Evolutionary conservation across 2,888 invertebrate genomes (phyloP).

Genomic region (Sicus ferrugineus): DNA sequence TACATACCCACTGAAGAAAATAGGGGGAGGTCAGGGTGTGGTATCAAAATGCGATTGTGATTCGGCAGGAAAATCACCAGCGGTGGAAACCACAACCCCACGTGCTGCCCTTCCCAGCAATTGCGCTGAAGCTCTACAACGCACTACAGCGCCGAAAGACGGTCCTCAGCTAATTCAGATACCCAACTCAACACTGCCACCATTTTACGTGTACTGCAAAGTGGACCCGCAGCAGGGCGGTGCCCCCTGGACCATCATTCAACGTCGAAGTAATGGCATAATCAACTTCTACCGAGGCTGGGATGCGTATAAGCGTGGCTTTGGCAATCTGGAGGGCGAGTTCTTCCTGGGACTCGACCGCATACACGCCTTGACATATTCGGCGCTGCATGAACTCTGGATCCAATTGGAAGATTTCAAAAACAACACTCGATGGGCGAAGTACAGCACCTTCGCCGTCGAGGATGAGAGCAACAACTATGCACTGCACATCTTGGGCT

Average conservation of each 20-base stretch:
- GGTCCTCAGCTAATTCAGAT: too few relatives aligned
- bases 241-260: not conserved
- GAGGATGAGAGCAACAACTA: not conserved
- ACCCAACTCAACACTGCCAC: too few relatives aligned
- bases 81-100: too few relatives aligned
- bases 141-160: too few relatives aligned
- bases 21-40: too few relatives aligned
- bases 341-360: not conserved
- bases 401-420: not conserved
- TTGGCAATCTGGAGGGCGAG: not conserved
- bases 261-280: not conserved
- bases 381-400: not conserved
- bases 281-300: not conserved
- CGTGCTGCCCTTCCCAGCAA: too few relatives aligned
- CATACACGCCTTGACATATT: not conserved
- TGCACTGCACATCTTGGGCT: not conserved
- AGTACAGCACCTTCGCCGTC: not conserved
- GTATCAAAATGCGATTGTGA: too few relatives aligned
- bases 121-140: too few relatives aligned
- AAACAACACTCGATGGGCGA: not conserved
- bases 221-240: not conserved
- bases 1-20: too few relatives aligned
- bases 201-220: constrained; percentile 6
- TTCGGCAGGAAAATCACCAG: too few relatives aligned
- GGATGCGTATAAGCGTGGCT: not conserved